Percentiles rank a stretch among this genome's conserved stretches.
Evolutionary conservation across 2,113 vertebrate genomes (phyloP).

Genomic region (Grammomys dolichurus): DNA sequence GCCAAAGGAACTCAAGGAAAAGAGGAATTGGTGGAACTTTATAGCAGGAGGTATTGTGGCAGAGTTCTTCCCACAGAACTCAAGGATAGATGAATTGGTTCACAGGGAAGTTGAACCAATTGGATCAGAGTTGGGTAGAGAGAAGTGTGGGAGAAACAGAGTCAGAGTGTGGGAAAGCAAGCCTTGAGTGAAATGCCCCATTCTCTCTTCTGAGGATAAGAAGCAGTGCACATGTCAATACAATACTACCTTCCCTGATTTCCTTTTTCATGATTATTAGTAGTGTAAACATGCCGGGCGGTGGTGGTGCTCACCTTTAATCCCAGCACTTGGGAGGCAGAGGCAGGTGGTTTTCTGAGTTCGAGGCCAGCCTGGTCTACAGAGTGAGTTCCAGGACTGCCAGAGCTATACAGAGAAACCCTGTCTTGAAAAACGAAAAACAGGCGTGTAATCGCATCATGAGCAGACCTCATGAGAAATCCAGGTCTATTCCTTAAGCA

Average conservation of each 20-base stretch:
- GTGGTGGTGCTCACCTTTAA: no score
- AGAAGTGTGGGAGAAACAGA: neutral
- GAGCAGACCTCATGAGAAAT: neutral
- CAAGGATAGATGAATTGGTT: neutral
- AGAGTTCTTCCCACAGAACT: neutral
- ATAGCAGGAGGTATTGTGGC: no score
- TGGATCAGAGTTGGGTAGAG: neutral
- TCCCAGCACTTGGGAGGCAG: no score
- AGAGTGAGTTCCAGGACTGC: no score
- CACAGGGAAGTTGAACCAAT: neutral
- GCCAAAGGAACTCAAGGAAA: neutral
- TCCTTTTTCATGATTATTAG: neutral
- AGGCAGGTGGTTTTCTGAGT: no score
- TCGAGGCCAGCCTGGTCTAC: no score
- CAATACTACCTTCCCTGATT: neutral
- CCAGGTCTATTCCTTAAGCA: neutral
- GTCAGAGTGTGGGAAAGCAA: neutral
- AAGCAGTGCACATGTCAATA: neutral
- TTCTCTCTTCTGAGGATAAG: neutral
- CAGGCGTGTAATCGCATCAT: constrained; percentile 2
- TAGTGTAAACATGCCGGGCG: neutral
- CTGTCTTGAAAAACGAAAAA: no score
- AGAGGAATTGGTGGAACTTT: neutral
- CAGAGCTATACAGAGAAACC: neutral
- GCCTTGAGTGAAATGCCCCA: neutral